Evolutionary conservation across 2,888 invertebrate genomes (phyloP), one percentile per base, ranked within the genome.

Genomic region (Magallana nippona): DNA sequence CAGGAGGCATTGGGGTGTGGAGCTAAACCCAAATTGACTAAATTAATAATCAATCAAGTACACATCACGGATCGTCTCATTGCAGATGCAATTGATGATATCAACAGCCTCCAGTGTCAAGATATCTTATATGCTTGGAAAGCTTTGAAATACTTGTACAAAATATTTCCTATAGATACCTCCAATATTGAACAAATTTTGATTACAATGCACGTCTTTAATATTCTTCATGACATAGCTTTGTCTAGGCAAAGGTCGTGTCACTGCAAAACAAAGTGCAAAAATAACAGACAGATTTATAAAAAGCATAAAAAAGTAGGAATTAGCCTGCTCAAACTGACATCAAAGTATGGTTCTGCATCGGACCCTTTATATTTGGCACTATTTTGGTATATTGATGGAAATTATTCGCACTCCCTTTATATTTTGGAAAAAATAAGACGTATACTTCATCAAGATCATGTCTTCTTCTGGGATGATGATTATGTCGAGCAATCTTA

Each of bases 201-300:
- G 5, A 27, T 17, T 32, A 71, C 22, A 27, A 19, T 22, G 32
- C 71, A 71, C 3, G 15, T 32, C 32, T 32, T 71, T 22, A 32
- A 71, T 32, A 15, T 71, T 22, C 32, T 27, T 27, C 71, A 71
- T 27, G 27, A 71, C 15, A 22, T 71, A 32, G 71, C 71, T 1
- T 71, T 32, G 22, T 27, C 32, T 27, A 32, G 17, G 71, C 71
- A 71, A 19, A 27, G 11, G 15, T 27, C 27, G 1, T 71, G 71
- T 27, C 19, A 15, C 22, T 71, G 71, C 32, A 27, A 13, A 22
- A 27, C 15, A 11, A 71, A 71, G 5, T 71, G 71, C 15, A 11
- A 71, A 32, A 71, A 32, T 15, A 71, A 71, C 27, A 71, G 27
- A 27, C 71, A 71, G 32, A 32, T 32, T 71, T 71, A 71, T 27